Percentiles rank a stretch among this genome's conserved stretches.
These are phyloP conservation scores for Drosophila greeni DNA, from an alignment of 2,888 invertebrate species.

Conservation along the genomic window DNA sequence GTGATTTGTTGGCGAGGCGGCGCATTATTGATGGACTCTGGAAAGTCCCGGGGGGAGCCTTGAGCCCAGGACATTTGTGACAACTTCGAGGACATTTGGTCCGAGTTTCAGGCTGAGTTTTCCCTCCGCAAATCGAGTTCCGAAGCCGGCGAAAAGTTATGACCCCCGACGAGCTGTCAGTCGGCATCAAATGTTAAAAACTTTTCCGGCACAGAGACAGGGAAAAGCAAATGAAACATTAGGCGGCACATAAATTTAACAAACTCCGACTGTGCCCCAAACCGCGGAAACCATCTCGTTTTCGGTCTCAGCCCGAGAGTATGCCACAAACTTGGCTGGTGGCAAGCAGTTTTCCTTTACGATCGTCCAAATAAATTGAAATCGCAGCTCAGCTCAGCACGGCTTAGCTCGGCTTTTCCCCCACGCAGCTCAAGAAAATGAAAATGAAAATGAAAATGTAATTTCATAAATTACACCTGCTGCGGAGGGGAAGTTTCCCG, in stretches of 20 bases:
- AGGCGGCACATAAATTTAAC: slow-evolving; percentile 58
- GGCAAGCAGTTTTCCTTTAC: slow-evolving; percentile 55
- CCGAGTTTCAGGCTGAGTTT: slow-evolving; percentile 2
- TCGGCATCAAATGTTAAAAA: slow-evolving; percentile 50
- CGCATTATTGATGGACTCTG: slow-evolving; percentile 36
- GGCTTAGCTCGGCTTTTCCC: slow-evolving; percentile 35
- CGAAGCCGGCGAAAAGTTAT: slow-evolving; percentile 23
- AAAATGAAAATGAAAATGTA: slow-evolving; percentile 56
- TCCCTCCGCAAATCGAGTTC: slow-evolving; percentile 12
- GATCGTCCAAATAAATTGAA: slow-evolving; percentile 65
- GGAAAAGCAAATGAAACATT: slow-evolving; percentile 44
- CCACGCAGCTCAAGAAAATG: neutral
- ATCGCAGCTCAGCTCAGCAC: slow-evolving; percentile 42
- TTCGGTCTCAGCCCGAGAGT: slow-evolving; percentile 38
- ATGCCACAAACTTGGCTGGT: slow-evolving; percentile 35
- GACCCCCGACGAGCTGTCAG: slow-evolving; percentile 45
- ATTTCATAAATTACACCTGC: slow-evolving; percentile 62
- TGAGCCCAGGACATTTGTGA: slow-evolving; percentile 39
- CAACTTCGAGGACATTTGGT: slow-evolving; percentile 30
- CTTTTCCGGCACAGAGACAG: neutral
- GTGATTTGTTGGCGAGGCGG: slow-evolving; percentile 36
- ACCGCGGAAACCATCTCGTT: slow-evolving; percentile 1
- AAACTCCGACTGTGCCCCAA: slow-evolving; percentile 44
- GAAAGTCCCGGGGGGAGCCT: slow-evolving; percentile 3
- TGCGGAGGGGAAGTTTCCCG: slow-evolving; percentile 9